Evolutionary conservation across 64 coral and sea anemone species (phyloP).

Genomic region (Trachythela sp.): DNA sequence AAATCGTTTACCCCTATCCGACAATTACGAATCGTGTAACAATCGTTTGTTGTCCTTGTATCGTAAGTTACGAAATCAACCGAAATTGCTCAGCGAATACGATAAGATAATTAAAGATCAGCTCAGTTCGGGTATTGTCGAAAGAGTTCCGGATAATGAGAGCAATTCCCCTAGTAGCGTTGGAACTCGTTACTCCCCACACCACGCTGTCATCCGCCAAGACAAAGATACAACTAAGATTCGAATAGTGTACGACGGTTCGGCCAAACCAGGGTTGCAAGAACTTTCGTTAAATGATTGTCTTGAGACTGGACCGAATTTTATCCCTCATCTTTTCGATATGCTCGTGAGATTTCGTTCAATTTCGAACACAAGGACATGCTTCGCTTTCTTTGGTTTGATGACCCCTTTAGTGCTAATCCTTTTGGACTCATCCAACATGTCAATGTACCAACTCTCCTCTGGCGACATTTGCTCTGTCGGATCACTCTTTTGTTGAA

Average conservation of each 20-base stretch:
- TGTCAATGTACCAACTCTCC: too few relatives aligned
- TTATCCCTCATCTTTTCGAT: not conserved
- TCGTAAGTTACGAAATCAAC: not conserved
- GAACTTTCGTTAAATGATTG: not conserved
- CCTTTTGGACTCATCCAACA: too few relatives aligned
- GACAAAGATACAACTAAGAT: not conserved
- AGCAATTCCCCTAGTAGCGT: not conserved
- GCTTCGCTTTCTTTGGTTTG: not conserved
- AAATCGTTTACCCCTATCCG: not conserved
- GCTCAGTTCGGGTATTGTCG: not conserved
- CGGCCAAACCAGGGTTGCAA: not conserved
- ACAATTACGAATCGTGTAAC: not conserved
- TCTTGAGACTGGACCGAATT: not conserved
- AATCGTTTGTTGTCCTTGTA: not conserved
- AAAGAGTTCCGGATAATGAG: not conserved
- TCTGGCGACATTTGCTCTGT: too few relatives aligned
- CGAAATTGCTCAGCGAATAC: not conserved
- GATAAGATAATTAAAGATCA: not conserved
- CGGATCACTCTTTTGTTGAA: too few relatives aligned
- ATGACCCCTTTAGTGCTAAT: not conserved
- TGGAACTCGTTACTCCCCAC: not conserved
- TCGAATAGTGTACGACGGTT: not conserved
- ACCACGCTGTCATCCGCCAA: not conserved
- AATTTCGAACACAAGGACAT: conserved; percentile 17
- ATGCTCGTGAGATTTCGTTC: not conserved